A percentile compares a stretch with the other conserved stretches of the same genome.
These are phyloP conservation scores for Microctonus brassicae DNA, from an alignment of 2,888 invertebrate genomes.

Conservation along the genomic window DNA sequence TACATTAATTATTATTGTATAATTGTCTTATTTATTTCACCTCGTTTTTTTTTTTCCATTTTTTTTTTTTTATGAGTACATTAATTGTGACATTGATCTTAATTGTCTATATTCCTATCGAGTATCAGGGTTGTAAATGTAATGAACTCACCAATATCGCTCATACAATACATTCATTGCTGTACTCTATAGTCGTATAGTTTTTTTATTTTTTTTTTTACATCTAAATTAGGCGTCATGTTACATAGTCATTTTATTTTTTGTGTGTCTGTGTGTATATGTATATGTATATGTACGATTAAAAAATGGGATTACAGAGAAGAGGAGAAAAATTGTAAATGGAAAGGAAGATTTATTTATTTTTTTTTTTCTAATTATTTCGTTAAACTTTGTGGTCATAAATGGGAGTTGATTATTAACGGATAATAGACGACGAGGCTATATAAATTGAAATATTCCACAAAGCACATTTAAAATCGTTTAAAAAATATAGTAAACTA, in stretches of 20 bases:
- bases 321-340: background rate
- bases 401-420: constrained; percentile 26
- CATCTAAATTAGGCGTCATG: constrained; percentile 47
- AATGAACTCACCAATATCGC: constrained; percentile 43
- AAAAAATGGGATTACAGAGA: constrained; percentile 6
- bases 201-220: too few species aligned
- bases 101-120: constrained; percentile 53
- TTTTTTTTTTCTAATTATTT: background rate
- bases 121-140: constrained; percentile 56
- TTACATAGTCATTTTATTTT: constrained; percentile 37
- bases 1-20: constrained; percentile 45
- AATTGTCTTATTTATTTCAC: constrained; percentile 58
- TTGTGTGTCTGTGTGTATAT: background rate
- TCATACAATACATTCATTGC: constrained; percentile 41
- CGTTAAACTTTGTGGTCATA: background rate
- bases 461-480: constrained; percentile 39
- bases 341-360: background rate
- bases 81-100: constrained; percentile 61
- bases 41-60: constrained; percentile 52
- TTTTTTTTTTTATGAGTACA: constrained; percentile 56
- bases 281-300: constrained; percentile 25
- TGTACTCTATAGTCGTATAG: constrained; percentile 38
- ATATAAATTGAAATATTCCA: constrained; percentile 27
- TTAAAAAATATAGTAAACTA: constrained; percentile 44
- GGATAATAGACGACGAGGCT: constrained; percentile 28